Base-by-base conservation (phyloP, 2,113 vertebrate species). In the Periophthalmodon schlosseri region DNA sequence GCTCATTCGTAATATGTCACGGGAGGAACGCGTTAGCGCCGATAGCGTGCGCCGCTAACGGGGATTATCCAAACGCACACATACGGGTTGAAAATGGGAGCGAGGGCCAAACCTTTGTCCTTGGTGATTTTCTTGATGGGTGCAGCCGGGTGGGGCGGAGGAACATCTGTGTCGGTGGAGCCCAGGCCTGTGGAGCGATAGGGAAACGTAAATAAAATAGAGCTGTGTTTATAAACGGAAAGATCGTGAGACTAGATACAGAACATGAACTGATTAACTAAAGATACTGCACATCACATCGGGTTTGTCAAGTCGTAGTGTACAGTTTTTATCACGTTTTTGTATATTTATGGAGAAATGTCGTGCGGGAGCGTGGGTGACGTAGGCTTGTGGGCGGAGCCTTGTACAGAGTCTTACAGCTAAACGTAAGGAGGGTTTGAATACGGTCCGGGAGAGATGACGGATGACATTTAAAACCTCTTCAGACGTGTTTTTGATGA, bases 71-170 rank as follows among this genome's bases (percentile, higher is more conserved):
- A 73, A 73, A 72, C 16, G 64, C 47, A 23, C 64, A 50, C 64
- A 36, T 64, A 46, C 56, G 47, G 47, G 68, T 23, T 34, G 4
- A n/a, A 65, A 34, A 69, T 57, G 76, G 57, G 69, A 69, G 61
- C 34, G 52, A 77, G 81, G 69, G 78, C 74, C 88, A 72, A 77
- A 96, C 96, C 96, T 96, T 96, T 96, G 84, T 96, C 94, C 81
- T 95, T 96, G 72, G 93, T 93, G 70, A 95, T 92, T 89, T 95
- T 97, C 94, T 96, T 97, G 89, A 95, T 91, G 84, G 88, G 94
- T 72, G 93, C 94, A 78, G 95, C 94, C 65, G 88, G 93, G 84
- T 87, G 86, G 82, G 86, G 88, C 90, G 96, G 87, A 18, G 94
- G 83, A 52, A 89, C 86, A 56, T 92, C 91, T 79, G 87, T 76